phyloP scores from a whole-genome alignment of 2,888 invertebrate species.

The Drosophila prostipennis region DNA sequence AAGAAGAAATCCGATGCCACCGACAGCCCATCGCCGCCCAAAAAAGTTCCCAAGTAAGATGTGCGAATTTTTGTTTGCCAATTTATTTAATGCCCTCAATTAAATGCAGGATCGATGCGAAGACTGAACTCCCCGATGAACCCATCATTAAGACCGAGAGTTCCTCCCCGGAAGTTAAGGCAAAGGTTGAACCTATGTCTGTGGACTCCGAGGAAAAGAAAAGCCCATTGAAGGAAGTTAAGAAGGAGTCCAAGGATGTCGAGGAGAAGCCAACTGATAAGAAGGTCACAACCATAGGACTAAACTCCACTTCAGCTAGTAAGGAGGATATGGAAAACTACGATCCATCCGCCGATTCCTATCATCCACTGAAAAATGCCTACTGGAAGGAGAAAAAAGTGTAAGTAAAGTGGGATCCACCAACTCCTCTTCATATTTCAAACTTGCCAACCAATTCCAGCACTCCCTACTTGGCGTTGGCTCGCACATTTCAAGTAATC shows the following conservation, averaged over 20 bases:
- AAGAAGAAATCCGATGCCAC: conserved; percentile 52
- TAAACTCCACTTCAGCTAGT: conserved; percentile 16
- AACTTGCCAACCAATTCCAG: conserved; percentile 84
- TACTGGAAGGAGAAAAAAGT: conserved; percentile 90
- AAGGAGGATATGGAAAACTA: conserved; percentile 85
- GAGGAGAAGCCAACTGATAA: conserved; percentile 9
- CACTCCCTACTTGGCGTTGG: conserved; percentile 96
- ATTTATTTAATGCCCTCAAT: neutral
- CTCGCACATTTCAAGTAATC: conserved; percentile 94
- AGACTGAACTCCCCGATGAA: neutral
- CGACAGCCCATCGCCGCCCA: conserved; percentile 13
- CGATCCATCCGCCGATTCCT: conserved; percentile 89
- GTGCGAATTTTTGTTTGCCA: neutral
- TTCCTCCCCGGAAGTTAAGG: conserved; percentile 17
- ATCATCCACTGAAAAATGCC: conserved; percentile 93
- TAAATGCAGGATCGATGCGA: conserved; percentile 13
- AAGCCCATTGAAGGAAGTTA: neutral
- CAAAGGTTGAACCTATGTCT: conserved; percentile 27
- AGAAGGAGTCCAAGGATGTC: conserved; percentile 8
- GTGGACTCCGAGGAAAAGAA: conserved; percentile 4
- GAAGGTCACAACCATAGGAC: conserved; percentile 25
- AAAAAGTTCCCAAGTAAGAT: conserved; percentile 16
- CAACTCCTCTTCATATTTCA: too few relatives aligned
- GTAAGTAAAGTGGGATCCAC: conserved; percentile 83
- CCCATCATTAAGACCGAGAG: conserved; percentile 24